Evolutionary conservation across 2,113 vertebrate species (phyloP).

Genomic region (Xenus cinereus): DNA sequence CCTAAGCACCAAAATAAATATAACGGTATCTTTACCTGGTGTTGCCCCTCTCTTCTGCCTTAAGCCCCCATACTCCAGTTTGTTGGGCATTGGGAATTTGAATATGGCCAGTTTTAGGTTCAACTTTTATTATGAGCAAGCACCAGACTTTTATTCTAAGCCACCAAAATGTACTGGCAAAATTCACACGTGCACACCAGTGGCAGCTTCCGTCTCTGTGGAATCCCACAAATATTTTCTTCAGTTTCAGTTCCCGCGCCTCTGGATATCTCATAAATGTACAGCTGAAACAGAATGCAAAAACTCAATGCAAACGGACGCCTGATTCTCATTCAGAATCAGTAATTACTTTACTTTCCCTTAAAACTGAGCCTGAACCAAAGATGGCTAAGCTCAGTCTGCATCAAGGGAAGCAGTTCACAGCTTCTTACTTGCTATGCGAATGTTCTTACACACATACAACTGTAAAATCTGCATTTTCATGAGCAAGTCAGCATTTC

Average conservation of each 20-base stretch:
- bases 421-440: constrained; percentile 33
- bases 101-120: background rate
- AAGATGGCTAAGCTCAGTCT: background rate
- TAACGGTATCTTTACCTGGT: constrained; percentile 2
- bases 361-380: background rate
- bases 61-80: background rate
- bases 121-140: constrained; percentile 7
- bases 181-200: constrained; percentile 39
- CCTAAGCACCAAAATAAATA: constrained; percentile 6
- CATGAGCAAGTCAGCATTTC: constrained; percentile 50
- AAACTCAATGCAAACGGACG: background rate
- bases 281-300: constrained; percentile 4
- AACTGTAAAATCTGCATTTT: constrained; percentile 58
- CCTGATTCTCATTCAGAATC: background rate
- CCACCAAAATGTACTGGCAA: background rate
- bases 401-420: background rate
- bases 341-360: background rate
- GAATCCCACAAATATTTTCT: constrained; percentile 39
- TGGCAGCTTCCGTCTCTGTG: background rate
- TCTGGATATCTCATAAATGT: constrained; percentile 13
- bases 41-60: background rate
- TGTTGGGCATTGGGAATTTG: constrained; percentile 2
- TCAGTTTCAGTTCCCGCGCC: background rate
- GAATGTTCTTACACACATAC: constrained; percentile 19
- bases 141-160: constrained; percentile 15